phyloP scores from a whole-genome alignment of 2,113 vertebrate species.

The Atractosteus spatula region DNA sequence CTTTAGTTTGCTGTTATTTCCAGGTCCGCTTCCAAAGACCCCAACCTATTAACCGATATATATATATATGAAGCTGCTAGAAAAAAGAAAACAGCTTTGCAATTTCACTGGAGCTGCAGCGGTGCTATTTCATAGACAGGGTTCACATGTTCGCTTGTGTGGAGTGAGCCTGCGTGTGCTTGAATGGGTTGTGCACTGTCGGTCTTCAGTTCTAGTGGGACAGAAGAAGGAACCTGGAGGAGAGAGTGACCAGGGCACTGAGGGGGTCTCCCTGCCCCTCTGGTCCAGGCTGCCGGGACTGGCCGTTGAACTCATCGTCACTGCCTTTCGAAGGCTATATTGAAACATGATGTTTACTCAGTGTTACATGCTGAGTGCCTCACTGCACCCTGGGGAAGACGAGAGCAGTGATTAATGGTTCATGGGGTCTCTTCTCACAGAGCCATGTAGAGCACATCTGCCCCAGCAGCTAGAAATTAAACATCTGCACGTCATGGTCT shows the following conservation, averaged over 20 bases:
- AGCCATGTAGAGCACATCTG: neutral
- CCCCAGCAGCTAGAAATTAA: neutral
- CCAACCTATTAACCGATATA: too few species aligned
- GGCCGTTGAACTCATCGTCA: neutral
- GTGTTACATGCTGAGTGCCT: neutral
- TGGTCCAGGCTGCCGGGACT: neutral
- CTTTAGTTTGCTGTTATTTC: too few species aligned
- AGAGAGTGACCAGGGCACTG: neutral
- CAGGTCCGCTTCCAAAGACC: too few species aligned
- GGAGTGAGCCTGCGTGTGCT: too few species aligned
- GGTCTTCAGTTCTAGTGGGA: too few species aligned
- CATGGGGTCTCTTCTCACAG: neutral
- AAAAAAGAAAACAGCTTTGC: too few species aligned
- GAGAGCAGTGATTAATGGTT: neutral
- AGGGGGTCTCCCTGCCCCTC: neutral
- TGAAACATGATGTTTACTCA: neutral
- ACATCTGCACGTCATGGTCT: neutral
- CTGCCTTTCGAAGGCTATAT: neutral
- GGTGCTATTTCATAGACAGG: too few species aligned
- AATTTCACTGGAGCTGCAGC: too few species aligned
- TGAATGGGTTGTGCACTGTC: too few species aligned
- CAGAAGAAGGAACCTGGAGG: neutral
- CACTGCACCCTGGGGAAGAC: neutral
- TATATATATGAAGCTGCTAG: too few species aligned
- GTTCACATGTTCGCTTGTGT: too few species aligned